A percentile compares a stretch with the other conserved stretches of the same genome.
Conservation (phyloP, 2,797 vertebrate genomes). For the Scolopax bukidnonensis region DNA sequence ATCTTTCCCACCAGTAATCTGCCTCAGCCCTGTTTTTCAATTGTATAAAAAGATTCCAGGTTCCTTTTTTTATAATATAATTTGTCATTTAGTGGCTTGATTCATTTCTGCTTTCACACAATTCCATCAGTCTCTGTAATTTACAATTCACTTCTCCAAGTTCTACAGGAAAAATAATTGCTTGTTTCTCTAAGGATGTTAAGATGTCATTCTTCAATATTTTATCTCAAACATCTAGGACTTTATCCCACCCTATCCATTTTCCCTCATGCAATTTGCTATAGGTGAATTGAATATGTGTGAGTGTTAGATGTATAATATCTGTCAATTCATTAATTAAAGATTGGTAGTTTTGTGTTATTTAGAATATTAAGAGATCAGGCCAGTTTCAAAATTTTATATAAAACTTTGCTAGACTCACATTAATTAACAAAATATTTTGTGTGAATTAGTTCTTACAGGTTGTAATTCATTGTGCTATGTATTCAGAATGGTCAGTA, state of each 20-base stretch:
- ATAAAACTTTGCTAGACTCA: not conserved
- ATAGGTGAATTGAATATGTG: not conserved
- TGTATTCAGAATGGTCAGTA: not conserved
- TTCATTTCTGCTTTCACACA: not conserved
- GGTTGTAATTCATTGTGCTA: not conserved
- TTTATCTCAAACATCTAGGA: not conserved
- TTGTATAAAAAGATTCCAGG: not conserved
- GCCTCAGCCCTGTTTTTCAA: not conserved
- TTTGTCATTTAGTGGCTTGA: not conserved
- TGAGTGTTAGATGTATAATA: too few species aligned
- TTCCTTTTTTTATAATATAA: not conserved
- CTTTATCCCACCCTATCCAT: not conserved
- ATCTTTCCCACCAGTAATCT: not conserved
- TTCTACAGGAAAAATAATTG: not conserved
- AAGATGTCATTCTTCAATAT: not conserved
- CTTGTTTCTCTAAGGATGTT: not conserved
- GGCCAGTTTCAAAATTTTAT: not conserved
- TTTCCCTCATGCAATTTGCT: not conserved
- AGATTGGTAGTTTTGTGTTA: not conserved
- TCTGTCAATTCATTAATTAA: not conserved
- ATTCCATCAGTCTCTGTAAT: not conserved
- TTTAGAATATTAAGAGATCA: not conserved
- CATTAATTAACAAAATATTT: not conserved
- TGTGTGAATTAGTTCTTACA: not conserved
- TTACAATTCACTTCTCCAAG: not conserved